Evolutionary conservation across 2,888 invertebrate genomes (phyloP), one percentile per base, ranked within the genome.

Genomic region (Kuschelorhynchus macadamiae): DNA sequence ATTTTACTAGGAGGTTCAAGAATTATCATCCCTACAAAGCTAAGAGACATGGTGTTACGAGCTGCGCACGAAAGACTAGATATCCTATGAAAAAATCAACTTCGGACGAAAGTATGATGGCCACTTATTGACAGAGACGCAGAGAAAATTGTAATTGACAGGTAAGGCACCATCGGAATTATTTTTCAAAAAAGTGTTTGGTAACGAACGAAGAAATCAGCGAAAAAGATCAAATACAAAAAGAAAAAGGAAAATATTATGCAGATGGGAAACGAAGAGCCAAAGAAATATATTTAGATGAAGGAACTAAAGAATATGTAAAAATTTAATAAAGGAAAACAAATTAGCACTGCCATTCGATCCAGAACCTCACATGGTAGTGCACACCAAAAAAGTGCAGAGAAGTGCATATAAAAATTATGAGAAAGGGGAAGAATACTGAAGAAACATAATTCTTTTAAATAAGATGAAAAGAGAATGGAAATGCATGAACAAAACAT

Each of bases 91-190:
- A n/a, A n/a, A n/a, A n/a, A n/a, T n/a, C 76, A 74, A 8, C 76
- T 75, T 17, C 47, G 76, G 49, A 73, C 71, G 56, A 70, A 41
- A n/a, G 59, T 62, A 36, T 71, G 74, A 39, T 72, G 72, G 41
- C 36, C 68, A 8, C 64, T 78, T 7, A 76, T 78, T 0, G 67
- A 78, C 1, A 61, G 78, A 5, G 76, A 55, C 55, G 53, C 36
- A 62, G 53, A 11, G 53, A 52, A 5, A 30, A 62, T 33, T 32
- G 53, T 8, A 18, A n/a, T n/a, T 41, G 9, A 62, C 56, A 16
- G 71, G 71, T 30, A 64, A 64, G 41, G 57, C 60, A 16, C 71
- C 59, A 30, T 16, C 30, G 5, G 65, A 70, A 55, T 41, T 67
- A 49, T 55, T 64, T 59, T 67, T 68, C 30, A 12, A 41, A 47